Conservation (phyloP, 2,888 invertebrate species). For the Carterocephalus palaemon region DNA sequence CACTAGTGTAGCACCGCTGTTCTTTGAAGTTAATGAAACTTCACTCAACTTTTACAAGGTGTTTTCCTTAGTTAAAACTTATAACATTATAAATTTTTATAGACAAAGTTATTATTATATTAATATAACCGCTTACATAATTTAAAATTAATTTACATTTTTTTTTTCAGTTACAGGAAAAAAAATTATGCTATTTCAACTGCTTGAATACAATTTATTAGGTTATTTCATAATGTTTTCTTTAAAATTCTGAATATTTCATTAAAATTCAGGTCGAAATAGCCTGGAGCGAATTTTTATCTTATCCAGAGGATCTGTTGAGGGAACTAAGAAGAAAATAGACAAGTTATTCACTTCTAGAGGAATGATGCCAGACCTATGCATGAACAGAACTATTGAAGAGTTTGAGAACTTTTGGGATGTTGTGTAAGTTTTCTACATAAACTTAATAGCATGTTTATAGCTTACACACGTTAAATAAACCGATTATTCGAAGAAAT, state of each 20-base stretch:
- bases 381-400: slow-evolving; percentile 46
- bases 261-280: slow-evolving; percentile 38
- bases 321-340: slow-evolving; percentile 54
- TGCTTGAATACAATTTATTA: not conserved
- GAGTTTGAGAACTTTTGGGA: slow-evolving; percentile 51
- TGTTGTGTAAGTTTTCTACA: slow-evolving; percentile 47
- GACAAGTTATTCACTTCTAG: slow-evolving; percentile 57
- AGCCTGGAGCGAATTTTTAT: slow-evolving; percentile 54
- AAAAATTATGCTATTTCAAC: not conserved
- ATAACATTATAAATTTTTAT: too few species aligned
- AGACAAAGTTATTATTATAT: too few species aligned
- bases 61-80: too few species aligned
- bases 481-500: too few species aligned
- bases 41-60: too few species aligned
- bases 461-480: too few species aligned
- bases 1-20: too few species aligned
- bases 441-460: too few species aligned
- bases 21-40: too few species aligned
- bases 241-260: not conserved
- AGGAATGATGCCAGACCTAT: slow-evolving; percentile 60
- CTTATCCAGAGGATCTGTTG: slow-evolving; percentile 55
- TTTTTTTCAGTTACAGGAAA: not conserved
- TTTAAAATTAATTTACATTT: too few species aligned
- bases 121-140: too few species aligned
- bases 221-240: not conserved